Percentiles rank a stretch among this genome's conserved stretches.
Conservation (phyloP, 2,888 invertebrate genomes). For the Merodon equestris region DNA sequence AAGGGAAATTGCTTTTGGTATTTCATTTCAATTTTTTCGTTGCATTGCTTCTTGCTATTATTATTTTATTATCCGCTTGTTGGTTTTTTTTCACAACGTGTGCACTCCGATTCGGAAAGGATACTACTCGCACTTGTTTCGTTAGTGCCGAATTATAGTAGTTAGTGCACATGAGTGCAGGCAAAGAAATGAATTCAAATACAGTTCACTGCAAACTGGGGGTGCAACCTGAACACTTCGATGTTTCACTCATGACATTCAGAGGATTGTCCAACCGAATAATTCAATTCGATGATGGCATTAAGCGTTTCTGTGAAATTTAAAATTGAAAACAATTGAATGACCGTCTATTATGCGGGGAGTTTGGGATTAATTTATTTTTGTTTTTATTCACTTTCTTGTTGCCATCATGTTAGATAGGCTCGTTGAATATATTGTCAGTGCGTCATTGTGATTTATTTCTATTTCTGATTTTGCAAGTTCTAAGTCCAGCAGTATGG, state of each 20-base stretch:
- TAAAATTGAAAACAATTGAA: too few relatives aligned
- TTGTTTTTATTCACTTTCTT: background rate
- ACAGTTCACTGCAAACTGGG: background rate
- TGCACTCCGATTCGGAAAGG: background rate
- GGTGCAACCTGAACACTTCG: background rate
- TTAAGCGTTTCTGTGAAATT: too few relatives aligned
- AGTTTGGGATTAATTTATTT: too few relatives aligned
- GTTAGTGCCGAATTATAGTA: slow-evolving; percentile 45
- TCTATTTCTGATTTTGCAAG: too few relatives aligned
- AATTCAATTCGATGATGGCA: too few relatives aligned
- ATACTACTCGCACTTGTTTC: slow-evolving; percentile 10
- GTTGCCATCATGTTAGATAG: too few relatives aligned
- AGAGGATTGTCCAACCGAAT: background rate
- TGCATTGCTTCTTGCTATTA: background rate
- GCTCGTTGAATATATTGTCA: too few relatives aligned
- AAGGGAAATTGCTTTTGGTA: slow-evolving; percentile 68
- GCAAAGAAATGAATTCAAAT: slow-evolving; percentile 31
- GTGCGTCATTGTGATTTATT: too few relatives aligned
- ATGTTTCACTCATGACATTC: background rate
- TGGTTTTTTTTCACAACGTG: too few relatives aligned
- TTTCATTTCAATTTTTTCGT: slow-evolving; percentile 35
- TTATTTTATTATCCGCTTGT: too few relatives aligned
- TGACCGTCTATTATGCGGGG: too few relatives aligned
- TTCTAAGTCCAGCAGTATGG: too few relatives aligned
- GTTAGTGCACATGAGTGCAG: slow-evolving; percentile 50